Evolutionary conservation across 1,140 invertebrate species (phyloP), one percentile per base, ranked within the genome.

Genomic region (Drosophila willistoni): DNA sequence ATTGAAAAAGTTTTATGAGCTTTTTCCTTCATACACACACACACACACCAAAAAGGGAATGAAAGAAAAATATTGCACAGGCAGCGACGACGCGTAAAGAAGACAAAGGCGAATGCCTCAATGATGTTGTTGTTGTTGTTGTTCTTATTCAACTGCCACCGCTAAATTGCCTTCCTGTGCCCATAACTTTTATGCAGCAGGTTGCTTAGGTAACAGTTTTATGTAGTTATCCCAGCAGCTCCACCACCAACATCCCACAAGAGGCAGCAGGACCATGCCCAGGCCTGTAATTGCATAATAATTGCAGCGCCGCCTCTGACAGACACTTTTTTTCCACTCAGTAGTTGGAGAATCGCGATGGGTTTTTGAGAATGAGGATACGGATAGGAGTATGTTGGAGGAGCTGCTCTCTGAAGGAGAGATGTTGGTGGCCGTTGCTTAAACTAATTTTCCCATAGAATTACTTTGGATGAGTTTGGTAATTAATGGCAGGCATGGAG

Each of bases 1-100:
- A 90, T 90, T 90, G 87, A 90, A 90, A 90, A 90, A 90, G 87
- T 90, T 90, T 90, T 90, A 90, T 90, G 87, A 90, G 87, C 75
- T 90, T 90, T 89, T 82, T 65, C 68, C 64, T 71, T 69, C 80
- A 80, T 72, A 68, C 84, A 81, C 54, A 74, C 69, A 54, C 61
- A 39, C 65, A 36, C 55, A 29, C 47, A 62, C 64, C 56, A 75
- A 77, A 56, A 63, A 74, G 61, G 62, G 64, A 62, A 67, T 66
- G 76, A 87, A 86, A 87, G 79, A 81, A 86, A 86, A 86, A 82
- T 79, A 87, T 79, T 79, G 83, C 79, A 86, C 72, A 86, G 82
- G 75, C 77, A 71, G 76, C 79, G 77, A 51, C 83, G 77, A 87
- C 76, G 79, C 83, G 84, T 87, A 73, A 87, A 83, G 80, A 86